Evolutionary conservation across 2,888 invertebrate genomes (phyloP), one percentile per base, ranked within the genome.

Genomic region (Papilio demoleus): DNA sequence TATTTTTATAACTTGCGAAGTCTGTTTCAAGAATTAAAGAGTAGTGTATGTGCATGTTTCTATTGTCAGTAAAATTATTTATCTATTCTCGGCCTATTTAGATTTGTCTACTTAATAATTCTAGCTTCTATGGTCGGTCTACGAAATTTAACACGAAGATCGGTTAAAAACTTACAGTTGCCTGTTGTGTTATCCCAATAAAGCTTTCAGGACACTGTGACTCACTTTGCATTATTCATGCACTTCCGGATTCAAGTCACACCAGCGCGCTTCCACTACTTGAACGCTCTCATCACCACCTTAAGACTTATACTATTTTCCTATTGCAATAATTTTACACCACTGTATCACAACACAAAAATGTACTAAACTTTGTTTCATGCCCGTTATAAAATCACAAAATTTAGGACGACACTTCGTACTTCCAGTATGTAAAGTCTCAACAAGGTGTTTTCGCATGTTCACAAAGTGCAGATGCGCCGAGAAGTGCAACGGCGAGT

Each of bases 401-500:
- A 42, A 27, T n/a, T 42, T 17, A 9, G 24, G 27, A 24, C 61
- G 36, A 47, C 27, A 24, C 14, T 60, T 45, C n/a, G 31, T 45
- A 17, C 12, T 36, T 22, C 12, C 34, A 17, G 59, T 19, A 59
- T 17, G 47, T 50, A 71, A 63, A 58, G 56, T 67, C 76, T 72
- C 79, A 76, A 67, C 83, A 85, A 81, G 83, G 79, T 74, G 81
- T 84, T 77, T 73, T 73, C 72, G 72, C 72, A 72, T 72, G 67
- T 72, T 74, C 72, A 76, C 75, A 79, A 81, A 84, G 78, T 83
- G 87, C 88, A 84, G 84, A 87, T 86, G 88, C 88, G 86, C 73
- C 82, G 81, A 85, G 81, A 90, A 90, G 87, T 92, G 92, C 92
- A 92, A 90, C 90, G 83, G 83, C 82, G 87, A 91, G 87, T 92